phyloP scores from a whole-genome alignment of 2,888 invertebrate genomes.

The Nipponacmea schrenckii region DNA sequence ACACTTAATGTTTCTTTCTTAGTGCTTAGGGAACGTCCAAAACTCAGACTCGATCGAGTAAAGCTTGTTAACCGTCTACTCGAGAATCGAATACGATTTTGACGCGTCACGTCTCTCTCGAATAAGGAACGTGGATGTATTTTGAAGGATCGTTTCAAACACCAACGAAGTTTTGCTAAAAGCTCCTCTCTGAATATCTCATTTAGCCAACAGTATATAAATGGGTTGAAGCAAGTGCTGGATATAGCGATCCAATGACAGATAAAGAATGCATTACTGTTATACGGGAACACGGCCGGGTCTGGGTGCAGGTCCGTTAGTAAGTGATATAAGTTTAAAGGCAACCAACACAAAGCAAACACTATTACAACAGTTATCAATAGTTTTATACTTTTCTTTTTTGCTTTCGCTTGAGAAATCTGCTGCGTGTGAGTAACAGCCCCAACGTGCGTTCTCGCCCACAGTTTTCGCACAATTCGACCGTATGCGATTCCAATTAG shows the following conservation, averaged over 20 bases:
- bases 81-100: not conserved
- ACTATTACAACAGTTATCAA: conserved; percentile 68
- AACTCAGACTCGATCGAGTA: not conserved
- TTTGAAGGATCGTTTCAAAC: conserved; percentile 26
- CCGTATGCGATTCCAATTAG: conserved; percentile 67
- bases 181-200: conserved; percentile 67
- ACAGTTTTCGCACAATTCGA: conserved; percentile 59
- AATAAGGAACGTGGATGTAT: conserved; percentile 11
- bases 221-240: conserved; percentile 70
- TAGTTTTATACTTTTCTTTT: conserved; percentile 69
- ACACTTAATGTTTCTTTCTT: not conserved
- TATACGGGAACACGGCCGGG: conserved; percentile 55
- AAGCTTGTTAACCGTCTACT: not conserved
- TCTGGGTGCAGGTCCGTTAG: conserved; percentile 64
- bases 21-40: not conserved
- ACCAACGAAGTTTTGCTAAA: conserved; percentile 58
- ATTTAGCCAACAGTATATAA: conserved; percentile 70
- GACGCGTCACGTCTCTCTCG: not conserved
- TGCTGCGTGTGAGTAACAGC: conserved; percentile 67
- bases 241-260: conserved; percentile 70
- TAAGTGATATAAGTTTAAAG: conserved; percentile 69
- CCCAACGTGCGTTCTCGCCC: conserved; percentile 65
- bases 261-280: conserved; percentile 65
- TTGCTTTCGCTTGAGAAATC: conserved; percentile 62
- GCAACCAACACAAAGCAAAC: conserved; percentile 70